Evolutionary conservation across 2,113 vertebrate genomes (phyloP), one percentile per base, ranked within the genome.

Genomic region (Stegastes partitus): DNA sequence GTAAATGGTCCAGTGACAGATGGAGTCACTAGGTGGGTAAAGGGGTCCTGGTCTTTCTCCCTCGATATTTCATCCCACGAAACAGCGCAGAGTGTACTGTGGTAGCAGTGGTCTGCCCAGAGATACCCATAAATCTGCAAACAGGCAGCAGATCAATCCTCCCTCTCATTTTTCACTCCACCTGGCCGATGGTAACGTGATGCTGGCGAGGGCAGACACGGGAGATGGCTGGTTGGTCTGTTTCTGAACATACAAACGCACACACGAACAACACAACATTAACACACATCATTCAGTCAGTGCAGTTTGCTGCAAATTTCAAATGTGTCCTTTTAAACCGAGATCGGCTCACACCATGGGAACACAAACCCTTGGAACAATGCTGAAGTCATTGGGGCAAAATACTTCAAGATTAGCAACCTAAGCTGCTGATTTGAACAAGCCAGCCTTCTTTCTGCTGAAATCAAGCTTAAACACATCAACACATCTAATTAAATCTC

Each of bases 151-250:
- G 39, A 81, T 81, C 62, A 42, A 86, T 85, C 49, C 70, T 74
- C 73, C 21, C 1, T 68, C 68, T 91, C 64, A 65, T 73, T 87
- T 91, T 89, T 84, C 69, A 66, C 34, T 58, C 61, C 58, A 59
- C 72, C 72, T 66, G 44, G 62, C 61, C 0, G 10, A 68, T 1
- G 5, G 61, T 69, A 81, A 79, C 42, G 65, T 42, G 45, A 74
- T 23, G 61, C 79, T 69, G 62, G 64, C 45, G 61, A 79, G 53
- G 66, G 37, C 68, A 59, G 73, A 70, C 34, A 57, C 50, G 31
- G 68, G 66, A 82, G 59, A 79, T 9, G 47, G 49, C 74, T 81
- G 23, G 37, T 80, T 83, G 59, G 23, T 42, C 61, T 47, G 22
- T 68, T 51, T 61, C 49, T 74, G 55, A 26, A 71, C 25, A 15